Evolutionary conservation across 2,797 vertebrate genomes (phyloP), one percentile per base, ranked within the genome.

Genomic region (Arctocebus calabarensis): DNA sequence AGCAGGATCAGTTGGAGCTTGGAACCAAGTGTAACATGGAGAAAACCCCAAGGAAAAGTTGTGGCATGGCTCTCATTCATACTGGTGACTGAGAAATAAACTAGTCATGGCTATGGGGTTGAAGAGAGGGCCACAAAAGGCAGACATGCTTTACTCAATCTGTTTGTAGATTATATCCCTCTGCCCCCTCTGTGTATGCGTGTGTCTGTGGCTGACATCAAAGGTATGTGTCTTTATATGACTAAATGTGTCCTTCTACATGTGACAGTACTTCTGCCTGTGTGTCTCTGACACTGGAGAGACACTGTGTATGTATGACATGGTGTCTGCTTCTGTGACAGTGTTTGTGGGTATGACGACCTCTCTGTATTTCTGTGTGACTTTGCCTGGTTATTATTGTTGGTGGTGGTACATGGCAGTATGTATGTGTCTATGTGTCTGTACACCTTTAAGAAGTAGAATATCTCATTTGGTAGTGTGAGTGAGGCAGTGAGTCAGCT

Each of bases 401-500:
- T 84, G 71, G 27, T 52, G 84, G 71, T 90, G 77, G 27, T 62
- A 22, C 61, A 85, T 78, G 74, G 62, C 32, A 62, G 66, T 61
- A 40, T 90, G 75, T 88, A 5, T 86, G 17, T 97, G 85, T 97
- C 14, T 96, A 13, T 95, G 62, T 92, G 95, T 93, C 94, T 96
- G 95, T 98, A 97, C 75, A 96, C 96, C 97, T 98, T 98, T 98
- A 98, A 98, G 97, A 97, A 96, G 94, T 96, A 94, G 95, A 95
- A 97, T 96, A 96, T 96, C 97, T 97, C 96, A 97, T 98, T 96
- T 97, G 96, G 88, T 98, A 97, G 97, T 97, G 97, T 97, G 96
- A 98, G 97, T 97, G 97, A 97, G 95, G 96, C 95, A 94, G 96
- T 98, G 96, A 98, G 97, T 98, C 97, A 98, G 97, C 97, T 98